phyloP scores from a whole-genome alignment of 2,797 vertebrate species.

The Gila robusta region DNA sequence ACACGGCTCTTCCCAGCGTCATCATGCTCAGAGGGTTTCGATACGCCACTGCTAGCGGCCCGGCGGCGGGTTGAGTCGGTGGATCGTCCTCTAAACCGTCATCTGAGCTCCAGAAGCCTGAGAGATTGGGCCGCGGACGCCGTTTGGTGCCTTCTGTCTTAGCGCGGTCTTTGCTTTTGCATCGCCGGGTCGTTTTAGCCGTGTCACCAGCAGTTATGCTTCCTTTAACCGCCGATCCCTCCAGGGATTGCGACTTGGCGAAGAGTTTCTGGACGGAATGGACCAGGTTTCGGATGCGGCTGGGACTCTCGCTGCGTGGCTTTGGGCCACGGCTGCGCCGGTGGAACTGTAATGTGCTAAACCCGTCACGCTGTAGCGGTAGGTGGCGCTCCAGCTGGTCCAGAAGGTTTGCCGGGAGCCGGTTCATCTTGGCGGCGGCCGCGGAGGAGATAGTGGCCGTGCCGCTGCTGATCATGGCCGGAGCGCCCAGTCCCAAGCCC shows the following conservation, averaged over 20 bases:
- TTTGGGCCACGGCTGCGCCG: constrained; percentile 80
- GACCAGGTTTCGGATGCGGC: constrained; percentile 96
- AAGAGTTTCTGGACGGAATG: constrained; percentile 98
- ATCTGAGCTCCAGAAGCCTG: constrained; percentile 96
- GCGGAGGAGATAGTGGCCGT: constrained; percentile 82
- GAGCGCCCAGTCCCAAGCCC: constrained; percentile 76
- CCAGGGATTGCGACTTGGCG: constrained; percentile 94
- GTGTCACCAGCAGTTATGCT: constrained; percentile 83
- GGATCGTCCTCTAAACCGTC: constrained; percentile 89
- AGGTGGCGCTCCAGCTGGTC: constrained; percentile 98
- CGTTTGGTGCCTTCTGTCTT: constrained; percentile 92
- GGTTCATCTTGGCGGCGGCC: constrained; percentile 94
- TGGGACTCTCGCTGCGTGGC: constrained; percentile 95
- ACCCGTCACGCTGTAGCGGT: constrained; percentile 94
- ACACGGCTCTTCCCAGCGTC: constrained; percentile 90
- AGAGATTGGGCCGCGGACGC: constrained; percentile 87
- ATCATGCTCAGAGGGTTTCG: constrained; percentile 93
- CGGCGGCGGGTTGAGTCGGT: constrained; percentile 74
- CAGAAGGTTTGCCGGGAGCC: constrained; percentile 92
- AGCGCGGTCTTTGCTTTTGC: constrained; percentile 96
- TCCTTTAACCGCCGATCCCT: constrained; percentile 86
- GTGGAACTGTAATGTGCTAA: constrained; percentile 98
- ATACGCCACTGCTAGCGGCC: constrained; percentile 81
- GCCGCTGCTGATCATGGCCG: constrained; percentile 83
- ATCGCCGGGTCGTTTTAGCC: constrained; percentile 85